Base-by-base conservation (phyloP, 2,113 vertebrate genomes). In the Limnothrissa miodon region DNA sequence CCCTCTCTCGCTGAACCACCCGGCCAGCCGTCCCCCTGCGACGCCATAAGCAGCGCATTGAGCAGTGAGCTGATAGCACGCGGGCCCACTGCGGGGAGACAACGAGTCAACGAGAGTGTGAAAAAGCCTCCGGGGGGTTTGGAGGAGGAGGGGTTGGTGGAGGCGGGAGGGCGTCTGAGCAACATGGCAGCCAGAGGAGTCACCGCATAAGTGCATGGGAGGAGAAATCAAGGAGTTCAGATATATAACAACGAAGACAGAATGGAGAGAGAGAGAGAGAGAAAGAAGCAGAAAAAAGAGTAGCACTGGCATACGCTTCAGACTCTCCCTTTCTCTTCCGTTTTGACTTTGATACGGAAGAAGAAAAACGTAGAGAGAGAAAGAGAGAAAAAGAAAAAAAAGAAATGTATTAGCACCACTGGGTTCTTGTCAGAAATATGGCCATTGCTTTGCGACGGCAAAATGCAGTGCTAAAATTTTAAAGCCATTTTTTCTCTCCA, bases 71-170 rank as follows among this genome's bases (percentile, higher is more conserved):
- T 53, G 48, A 53, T 3, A 56, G 19, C 5, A 21, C 6, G 23
- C 51, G 6, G 21, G 19, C 19, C 51, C 80, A 82, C 80, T 84
- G 86, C 29, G 13, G 46, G 88, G 86, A 85, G 80, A 87, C 25
- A 56, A 83, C 87, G 51, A 89, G 80, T 81, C 42, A 82, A 82
- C 51, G 80, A 87, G 39, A 4, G 56, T 85, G 84, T 79, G 45
- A 80, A 62, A 86, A 85, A 83, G 83, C 83, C 78, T 81, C 2
- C 42, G 42, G 42, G 42, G 42, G 42, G 42, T 79, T 81, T n/a
- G n/a, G 53, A 80, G 66, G 82, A 25, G 66, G 84, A 45, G 36
- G 78, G 45, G 21, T 74, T 80, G 45, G 15, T 15, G 42, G 42
- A 4, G 42, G 42, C n/a, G 42, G 42, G 42, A 4, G 42, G 42